Base-by-base conservation (phyloP, 2,797 vertebrate species). In the Synanceia verrucosa region DNA sequence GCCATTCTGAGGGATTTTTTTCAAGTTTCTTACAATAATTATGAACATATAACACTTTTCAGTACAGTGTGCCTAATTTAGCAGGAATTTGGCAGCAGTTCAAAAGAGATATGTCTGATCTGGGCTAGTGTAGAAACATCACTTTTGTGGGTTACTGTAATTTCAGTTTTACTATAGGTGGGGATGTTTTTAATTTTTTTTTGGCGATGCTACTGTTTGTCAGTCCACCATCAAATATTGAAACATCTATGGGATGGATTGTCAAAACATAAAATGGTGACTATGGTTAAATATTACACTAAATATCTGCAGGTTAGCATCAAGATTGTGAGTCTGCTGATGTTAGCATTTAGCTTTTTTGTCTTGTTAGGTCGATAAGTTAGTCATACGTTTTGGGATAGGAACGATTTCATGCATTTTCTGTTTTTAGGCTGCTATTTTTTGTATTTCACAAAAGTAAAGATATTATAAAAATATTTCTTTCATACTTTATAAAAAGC, bases 391-490 rank as follows among this genome's bases (percentile, higher is more conserved):
- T 37, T 53, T 8, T 36, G 5, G 16, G 12, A 41, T 65, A 19
- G 37, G 13, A 21, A n/a, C 13, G 33, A 34, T 18, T 48, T 11
- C 0, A 11, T 21, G 4, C 2, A 23, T n/a, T 65, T 64, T 26
- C 2, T 14, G 11, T 60, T 48, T 39, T 36, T 28, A n/a, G 48
- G 39, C n/a, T n/a, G n/a, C n/a, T n/a, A n/a, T n/a, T n/a, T n/a
- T n/a, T 53, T 70, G 16, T 39, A 55, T 2, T 51, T 34, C 13
- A 50, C 11, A 41, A 9, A 60, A 60, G n/a, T 60, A 71, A 78
- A 68, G 34, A 44, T 1, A 50, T 47, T 37, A 59, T 51, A 1
- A 12, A 63, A 69, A 52, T 28, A 24, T n/a, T 58, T 52, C 3
- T 67, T 48, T 23, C 9, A 53, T 36, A 1, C 6, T 8, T 33